Base-by-base conservation (phyloP, 2,113 vertebrate species). In the Pomatorhinus ruficollis region DNA sequence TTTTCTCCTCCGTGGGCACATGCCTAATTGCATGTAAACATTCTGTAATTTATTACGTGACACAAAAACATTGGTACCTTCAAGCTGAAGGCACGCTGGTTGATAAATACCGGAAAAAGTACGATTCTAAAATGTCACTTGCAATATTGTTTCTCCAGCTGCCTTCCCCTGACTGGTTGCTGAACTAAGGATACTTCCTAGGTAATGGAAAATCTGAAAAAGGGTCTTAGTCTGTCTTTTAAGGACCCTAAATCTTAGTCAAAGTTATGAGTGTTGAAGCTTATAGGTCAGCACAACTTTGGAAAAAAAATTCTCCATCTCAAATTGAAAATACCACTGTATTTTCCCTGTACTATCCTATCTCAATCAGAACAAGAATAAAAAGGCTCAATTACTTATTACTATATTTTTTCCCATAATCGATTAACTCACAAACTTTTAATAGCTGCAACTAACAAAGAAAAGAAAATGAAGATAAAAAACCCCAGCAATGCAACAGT, bases 21-120 rank as follows among this genome's bases (percentile, higher is more conserved):
- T 7, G 84, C 66, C 56, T 95, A 93, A 93, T 93, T 92, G 88
- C 74, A 91, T 90, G 95, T 94, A 95, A 96, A 94, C 93, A 96
- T 80, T 78, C 89, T 85, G 77, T 84, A 89, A 96, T 95, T 94
- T 90, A 93, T 74, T 93, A 83, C 1, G 2, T 0, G 30, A 90
- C 95, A 95, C 59, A 94, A 50, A 50, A 92, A 59, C 60, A 88
- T 9, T 6, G 90, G 90, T 83, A 95, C 42, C 87, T 96, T 90
- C 95, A 86, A 93, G 87, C 70, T 87, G 92, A 57, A 95, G 80
- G 72, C 72, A 30, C n/a, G 79, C 63, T 0, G 1, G 53, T 50
- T 79, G 90, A 93, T 82, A 95, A 94, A 86, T 49, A 79, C 17
- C 0, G 4, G 4, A 63, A 74, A 87, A 80, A 44, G 20, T 9